These are phyloP conservation scores for Epiblema foenella DNA, from an alignment of 2,888 invertebrate species.

Conservation along the genomic window DNA sequence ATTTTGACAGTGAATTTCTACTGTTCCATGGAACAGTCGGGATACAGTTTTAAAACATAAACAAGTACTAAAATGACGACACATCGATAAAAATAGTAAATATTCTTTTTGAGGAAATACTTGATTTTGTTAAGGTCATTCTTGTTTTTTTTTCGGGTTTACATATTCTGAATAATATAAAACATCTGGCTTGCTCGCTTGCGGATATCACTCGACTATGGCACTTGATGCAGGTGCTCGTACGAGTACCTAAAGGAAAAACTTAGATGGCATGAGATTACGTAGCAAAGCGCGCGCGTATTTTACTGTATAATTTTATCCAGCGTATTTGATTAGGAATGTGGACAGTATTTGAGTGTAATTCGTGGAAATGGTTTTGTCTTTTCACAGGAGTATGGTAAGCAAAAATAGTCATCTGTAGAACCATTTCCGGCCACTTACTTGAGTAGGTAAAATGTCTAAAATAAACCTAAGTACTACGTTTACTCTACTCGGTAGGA, in stretches of 20 bases:
- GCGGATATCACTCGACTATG: neutral
- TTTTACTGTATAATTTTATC: conserved; percentile 3
- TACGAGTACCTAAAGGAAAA: too few relatives aligned
- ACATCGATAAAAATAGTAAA: too few relatives aligned
- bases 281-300: neutral
- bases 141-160: too few relatives aligned
- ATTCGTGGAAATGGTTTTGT: neutral
- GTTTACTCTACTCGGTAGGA: neutral
- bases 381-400: neutral
- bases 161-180: neutral
- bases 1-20: neutral
- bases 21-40: neutral
- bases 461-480: too few relatives aligned
- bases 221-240: neutral
- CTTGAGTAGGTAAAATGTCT: too few relatives aligned
- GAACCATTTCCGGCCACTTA: neutral
- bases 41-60: too few relatives aligned
- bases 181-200: neutral
- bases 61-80: too few relatives aligned
- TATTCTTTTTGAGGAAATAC: too few relatives aligned
- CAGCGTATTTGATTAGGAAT: conserved; percentile 9
- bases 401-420: neutral
- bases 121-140: too few relatives aligned
- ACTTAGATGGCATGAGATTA: neutral
- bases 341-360: neutral